A percentile compares a stretch with the other conserved stretches of the same genome.
phyloP scores from a whole-genome alignment of 2,888 invertebrate genomes.

The Ophioninae sp. region DNA sequence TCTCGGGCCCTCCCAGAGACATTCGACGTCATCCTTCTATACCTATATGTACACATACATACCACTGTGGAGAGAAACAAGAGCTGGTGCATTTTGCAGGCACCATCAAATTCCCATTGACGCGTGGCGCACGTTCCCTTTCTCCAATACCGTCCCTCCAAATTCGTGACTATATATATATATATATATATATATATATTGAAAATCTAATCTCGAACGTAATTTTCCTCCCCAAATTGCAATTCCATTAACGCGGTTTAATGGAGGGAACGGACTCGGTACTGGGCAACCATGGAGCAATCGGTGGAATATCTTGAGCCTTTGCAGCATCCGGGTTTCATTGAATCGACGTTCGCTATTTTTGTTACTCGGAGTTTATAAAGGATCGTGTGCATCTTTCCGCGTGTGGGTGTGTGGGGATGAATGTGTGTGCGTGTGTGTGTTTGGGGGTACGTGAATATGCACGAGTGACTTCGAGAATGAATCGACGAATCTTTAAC shows the following conservation, averaged over 20 bases:
- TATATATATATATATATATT: neutral
- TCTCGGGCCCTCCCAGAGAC: constrained; percentile 49
- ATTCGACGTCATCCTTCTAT: constrained; percentile 12
- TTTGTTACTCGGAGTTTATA: neutral
- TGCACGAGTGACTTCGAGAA: too few relatives aligned
- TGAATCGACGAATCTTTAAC: too few relatives aligned
- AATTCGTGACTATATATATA: constrained; percentile 43
- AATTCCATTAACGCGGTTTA: constrained; percentile 72
- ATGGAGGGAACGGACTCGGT: constrained; percentile 32
- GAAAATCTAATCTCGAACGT: constrained; percentile 59
- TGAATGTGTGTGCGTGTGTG: too few relatives aligned
- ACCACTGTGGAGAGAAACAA: neutral
- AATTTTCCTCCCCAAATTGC: constrained; percentile 72
- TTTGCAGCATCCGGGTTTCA: constrained; percentile 17
- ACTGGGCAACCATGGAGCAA: constrained; percentile 50
- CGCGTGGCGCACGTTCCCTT: constrained; percentile 69
- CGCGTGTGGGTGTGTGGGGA: neutral
- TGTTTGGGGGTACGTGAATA: too few relatives aligned
- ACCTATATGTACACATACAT: too few relatives aligned
- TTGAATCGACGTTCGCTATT: constrained; percentile 33
- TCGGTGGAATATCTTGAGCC: constrained; percentile 32
- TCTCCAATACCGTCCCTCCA: constrained; percentile 34
- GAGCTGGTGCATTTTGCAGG: constrained; percentile 33
- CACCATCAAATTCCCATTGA: constrained; percentile 60
- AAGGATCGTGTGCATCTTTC: constrained; percentile 16